phyloP scores from a whole-genome alignment of 2,888 invertebrate genomes.

The Drosophila emarginata region DNA sequence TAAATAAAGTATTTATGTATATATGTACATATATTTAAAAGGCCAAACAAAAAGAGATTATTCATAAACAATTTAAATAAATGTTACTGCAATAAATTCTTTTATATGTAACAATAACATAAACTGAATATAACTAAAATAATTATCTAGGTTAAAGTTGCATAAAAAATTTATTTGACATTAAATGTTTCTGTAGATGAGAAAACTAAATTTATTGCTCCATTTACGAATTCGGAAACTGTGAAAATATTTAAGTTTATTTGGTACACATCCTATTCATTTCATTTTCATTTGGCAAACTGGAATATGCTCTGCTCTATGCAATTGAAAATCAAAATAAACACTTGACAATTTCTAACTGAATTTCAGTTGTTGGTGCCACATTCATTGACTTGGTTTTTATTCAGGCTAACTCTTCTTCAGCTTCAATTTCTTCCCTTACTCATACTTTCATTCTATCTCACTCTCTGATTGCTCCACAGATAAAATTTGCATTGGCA shows the following conservation, averaged over 20 bases:
- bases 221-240: not conserved
- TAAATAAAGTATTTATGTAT: no score
- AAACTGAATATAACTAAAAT: not conserved
- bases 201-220: not conserved
- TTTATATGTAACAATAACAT: no score
- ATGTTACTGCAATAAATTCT: no score
- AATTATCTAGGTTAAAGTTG: not conserved
- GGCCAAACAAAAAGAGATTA: no score
- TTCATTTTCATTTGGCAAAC: not conserved
- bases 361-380: constrained; percentile 1
- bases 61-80: no score
- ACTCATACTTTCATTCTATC: not conserved
- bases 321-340: constrained; percentile 12
- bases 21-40: no score
- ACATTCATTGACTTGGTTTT: not conserved
- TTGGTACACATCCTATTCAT: not conserved
- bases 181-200: not conserved
- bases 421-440: not conserved
- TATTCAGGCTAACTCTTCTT: not conserved
- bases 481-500: constrained; percentile 70
- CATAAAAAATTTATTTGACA: no score
- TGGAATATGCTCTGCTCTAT: not conserved
- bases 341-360: constrained; percentile 12
- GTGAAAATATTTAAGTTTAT: not conserved
- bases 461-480: constrained; percentile 32